Conservation (phyloP, 2,113 vertebrate species). For the Nyctereutes procyonoides region DNA sequence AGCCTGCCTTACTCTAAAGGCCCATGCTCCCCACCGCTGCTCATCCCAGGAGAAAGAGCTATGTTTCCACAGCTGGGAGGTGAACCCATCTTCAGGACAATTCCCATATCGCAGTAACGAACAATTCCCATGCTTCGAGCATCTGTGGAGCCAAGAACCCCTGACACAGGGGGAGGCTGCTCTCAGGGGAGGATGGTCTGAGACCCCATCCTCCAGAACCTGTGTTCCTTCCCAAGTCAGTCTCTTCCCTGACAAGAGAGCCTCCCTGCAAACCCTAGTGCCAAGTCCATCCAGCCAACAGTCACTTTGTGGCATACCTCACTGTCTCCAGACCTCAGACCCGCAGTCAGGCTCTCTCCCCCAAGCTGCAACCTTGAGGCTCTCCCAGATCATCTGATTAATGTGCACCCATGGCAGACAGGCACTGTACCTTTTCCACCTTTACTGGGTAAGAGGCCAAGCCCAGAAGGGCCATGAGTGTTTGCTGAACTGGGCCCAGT, state of each 20-base stretch:
- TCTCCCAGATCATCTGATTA: background rate
- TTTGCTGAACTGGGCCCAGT: background rate
- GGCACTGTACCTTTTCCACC: background rate
- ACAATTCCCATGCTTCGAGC: background rate
- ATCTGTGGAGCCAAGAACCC: background rate
- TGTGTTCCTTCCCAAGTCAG: background rate
- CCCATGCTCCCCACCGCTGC: background rate
- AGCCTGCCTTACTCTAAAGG: background rate
- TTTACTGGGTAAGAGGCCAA: background rate
- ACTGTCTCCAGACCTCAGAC: background rate
- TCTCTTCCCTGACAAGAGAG: background rate
- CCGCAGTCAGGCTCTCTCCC: background rate
- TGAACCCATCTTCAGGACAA: background rate
- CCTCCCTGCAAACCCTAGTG: background rate
- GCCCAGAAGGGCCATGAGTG: background rate
- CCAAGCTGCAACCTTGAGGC: background rate
- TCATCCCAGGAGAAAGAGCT: background rate
- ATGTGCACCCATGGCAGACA: background rate
- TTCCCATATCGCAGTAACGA: background rate
- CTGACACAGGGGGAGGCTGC: background rate
- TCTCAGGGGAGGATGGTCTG: too few species aligned
- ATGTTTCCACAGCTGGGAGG: background rate
- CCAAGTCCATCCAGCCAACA: background rate
- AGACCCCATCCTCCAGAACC: background rate
- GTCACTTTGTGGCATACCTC: background rate